Conservation (phyloP, 2,888 invertebrate genomes). For the Drosophila quinaria region DNA sequence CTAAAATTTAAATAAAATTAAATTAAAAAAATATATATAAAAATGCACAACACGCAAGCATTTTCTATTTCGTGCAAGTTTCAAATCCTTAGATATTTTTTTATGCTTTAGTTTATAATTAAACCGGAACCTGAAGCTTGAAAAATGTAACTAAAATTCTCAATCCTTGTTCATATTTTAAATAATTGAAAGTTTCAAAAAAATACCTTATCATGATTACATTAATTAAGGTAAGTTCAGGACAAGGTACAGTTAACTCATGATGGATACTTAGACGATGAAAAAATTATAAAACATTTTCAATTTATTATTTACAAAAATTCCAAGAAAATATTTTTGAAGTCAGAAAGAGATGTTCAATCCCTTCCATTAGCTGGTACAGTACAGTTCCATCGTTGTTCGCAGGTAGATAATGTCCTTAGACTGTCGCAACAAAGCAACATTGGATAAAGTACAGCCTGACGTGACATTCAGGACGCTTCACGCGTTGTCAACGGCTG, state of each 20-base stretch:
- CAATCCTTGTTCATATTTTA: too few species aligned
- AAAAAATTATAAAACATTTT: neutral
- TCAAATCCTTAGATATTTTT: too few species aligned
- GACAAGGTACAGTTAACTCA: neutral
- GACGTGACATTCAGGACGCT: neutral
- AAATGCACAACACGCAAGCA: neutral
- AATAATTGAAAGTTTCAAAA: too few species aligned
- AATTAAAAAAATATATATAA: slow-evolving; percentile 60
- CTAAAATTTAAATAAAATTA: slow-evolving; percentile 84
- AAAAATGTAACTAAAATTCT: too few species aligned
- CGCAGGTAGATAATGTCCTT: slow-evolving; percentile 7
- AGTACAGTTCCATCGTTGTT: neutral
- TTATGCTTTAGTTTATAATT: too few species aligned
- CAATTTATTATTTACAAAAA: neutral
- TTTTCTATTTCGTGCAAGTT: neutral
- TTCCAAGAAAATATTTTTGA: neutral
- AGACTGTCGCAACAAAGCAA: slow-evolving; percentile 7
- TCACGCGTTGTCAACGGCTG: slow-evolving; percentile 1
- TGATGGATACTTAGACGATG: too few species aligned
- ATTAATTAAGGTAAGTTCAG: neutral
- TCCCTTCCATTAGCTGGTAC: neutral
- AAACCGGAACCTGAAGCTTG: too few species aligned
- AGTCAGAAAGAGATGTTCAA: neutral
- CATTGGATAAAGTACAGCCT: neutral
- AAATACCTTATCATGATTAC: too few species aligned